Conservation (phyloP, 23 tunicate species). For the Styela clava region DNA sequence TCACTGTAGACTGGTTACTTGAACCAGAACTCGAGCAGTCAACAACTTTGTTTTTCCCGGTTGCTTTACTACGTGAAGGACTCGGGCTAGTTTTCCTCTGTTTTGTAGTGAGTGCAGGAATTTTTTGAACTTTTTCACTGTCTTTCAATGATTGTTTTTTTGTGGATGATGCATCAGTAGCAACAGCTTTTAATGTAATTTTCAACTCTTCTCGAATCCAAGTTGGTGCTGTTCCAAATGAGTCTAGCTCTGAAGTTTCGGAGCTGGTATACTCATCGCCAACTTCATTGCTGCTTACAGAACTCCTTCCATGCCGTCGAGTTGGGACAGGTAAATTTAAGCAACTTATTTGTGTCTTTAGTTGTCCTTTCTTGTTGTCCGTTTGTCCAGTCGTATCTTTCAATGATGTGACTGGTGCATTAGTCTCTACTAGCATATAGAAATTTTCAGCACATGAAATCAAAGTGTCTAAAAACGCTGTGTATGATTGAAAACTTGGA, state of each 20-base stretch:
- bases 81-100: background rate
- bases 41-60: background rate
- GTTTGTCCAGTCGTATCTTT: background rate
- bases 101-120: background rate
- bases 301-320: background rate
- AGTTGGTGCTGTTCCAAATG: conserved; percentile 52
- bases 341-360: conserved; percentile 30
- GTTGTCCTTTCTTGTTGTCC: background rate
- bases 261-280: conserved; percentile 37
- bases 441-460: conserved; percentile 65
- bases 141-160: background rate
- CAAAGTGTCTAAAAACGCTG: conserved; percentile 56
- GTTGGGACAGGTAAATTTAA: conserved; percentile 28
- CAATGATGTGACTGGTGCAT: conserved; percentile 50
- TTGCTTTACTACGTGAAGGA: background rate
- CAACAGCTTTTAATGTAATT: conserved; percentile 31
- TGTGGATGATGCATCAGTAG: background rate
- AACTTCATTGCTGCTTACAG: conserved; percentile 40
- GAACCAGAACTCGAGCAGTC: conserved; percentile 14
- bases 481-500: background rate
- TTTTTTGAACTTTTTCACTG: background rate
- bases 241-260: conserved; percentile 43
- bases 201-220: conserved; percentile 81
- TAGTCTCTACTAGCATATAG: conserved; percentile 75
- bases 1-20: background rate